phyloP scores from a whole-genome alignment of 2,797 vertebrate genomes.

The Salmo trutta region DNA sequence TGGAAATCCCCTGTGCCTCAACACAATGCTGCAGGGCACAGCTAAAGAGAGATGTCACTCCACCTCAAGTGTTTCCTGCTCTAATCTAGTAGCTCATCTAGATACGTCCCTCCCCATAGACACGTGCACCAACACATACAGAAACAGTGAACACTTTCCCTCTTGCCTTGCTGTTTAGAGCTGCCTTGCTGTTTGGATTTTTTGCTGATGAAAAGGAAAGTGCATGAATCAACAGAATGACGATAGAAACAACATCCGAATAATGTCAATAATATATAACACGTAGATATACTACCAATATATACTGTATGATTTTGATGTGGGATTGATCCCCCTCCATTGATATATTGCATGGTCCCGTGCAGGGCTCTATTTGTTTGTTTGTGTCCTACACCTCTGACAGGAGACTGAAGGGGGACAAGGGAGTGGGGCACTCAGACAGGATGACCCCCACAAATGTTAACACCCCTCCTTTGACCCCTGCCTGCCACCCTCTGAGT shows the following conservation, averaged over 20 bases:
- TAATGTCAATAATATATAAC: no score
- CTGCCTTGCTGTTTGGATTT: neutral
- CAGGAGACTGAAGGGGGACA: neutral
- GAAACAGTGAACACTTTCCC: neutral
- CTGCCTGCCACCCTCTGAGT: neutral
- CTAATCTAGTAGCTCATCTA: neutral
- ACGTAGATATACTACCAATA: no score
- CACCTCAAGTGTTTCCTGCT: neutral
- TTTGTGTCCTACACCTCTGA: no score
- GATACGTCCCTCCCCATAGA: neutral
- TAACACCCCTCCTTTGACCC: conserved; percentile 13
- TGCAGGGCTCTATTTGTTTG: no score
- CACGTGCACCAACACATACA: neutral
- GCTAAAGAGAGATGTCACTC: neutral
- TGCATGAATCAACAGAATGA: neutral
- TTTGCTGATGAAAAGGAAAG: neutral
- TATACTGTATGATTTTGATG: no score
- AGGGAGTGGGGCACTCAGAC: neutral
- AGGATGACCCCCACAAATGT: neutral
- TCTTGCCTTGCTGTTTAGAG: neutral
- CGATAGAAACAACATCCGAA: no score
- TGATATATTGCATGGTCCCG: no score
- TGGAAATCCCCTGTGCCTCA: neutral
- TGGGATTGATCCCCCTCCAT: no score
- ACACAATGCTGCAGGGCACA: neutral